Conservation (phyloP, 2,113 vertebrate species). For the Nyctibius bracteatus region DNA sequence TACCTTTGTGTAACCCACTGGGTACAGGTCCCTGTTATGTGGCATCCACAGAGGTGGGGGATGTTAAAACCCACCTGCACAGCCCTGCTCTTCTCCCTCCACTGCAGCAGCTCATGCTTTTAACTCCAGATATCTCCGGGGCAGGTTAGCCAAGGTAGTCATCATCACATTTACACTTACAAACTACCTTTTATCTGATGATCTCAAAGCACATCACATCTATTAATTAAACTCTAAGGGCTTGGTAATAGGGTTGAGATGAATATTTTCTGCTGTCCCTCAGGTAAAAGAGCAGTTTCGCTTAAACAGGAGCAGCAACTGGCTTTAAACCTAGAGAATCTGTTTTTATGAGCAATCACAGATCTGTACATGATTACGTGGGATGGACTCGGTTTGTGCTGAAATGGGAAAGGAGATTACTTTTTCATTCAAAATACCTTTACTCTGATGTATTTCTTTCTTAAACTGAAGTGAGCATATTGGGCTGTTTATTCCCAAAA, state of each 20-base stretch:
- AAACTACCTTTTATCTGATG: neutral
- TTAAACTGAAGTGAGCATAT: neutral
- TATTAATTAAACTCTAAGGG: constrained; percentile 14
- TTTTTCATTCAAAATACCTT: constrained; percentile 3
- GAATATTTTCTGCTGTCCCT: neutral
- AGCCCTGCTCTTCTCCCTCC: neutral
- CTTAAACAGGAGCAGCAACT: neutral
- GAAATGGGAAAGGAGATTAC: neutral
- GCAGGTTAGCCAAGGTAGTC: neutral
- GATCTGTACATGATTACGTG: neutral
- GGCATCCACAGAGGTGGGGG: neutral
- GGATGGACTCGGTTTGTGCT: neutral
- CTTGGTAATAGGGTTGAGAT: neutral
- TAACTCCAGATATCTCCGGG: neutral
- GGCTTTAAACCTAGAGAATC: neutral
- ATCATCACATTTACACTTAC: neutral
- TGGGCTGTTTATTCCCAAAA: neutral
- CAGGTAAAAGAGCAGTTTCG: neutral
- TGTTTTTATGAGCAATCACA: neutral
- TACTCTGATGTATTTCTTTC: neutral
- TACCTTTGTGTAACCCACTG: neutral
- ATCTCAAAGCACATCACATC: neutral
- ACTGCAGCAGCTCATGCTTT: neutral
- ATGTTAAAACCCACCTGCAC: neutral
- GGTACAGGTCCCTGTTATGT: neutral